Evolutionary conservation across 23 tunicate genomes (phyloP).

Genomic region (Aplidium turbinatum): DNA sequence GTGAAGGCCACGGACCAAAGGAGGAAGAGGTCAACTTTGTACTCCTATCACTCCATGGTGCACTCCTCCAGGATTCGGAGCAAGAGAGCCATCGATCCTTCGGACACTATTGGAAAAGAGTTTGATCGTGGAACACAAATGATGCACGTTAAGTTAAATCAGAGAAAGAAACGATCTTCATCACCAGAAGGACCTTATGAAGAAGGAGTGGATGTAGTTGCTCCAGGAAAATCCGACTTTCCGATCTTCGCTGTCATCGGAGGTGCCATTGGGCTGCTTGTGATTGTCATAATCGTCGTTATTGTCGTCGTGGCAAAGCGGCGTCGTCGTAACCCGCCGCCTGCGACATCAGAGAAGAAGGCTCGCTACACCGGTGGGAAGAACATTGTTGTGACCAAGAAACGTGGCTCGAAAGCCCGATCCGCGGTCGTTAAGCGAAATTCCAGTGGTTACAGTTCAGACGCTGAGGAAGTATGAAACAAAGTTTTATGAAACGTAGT

Average conservation of each 20-base stretch:
- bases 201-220: background rate
- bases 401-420: conserved; percentile 34
- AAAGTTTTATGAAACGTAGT: too few species aligned
- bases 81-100: conserved; percentile 15
- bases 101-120: conserved; percentile 68
- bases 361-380: conserved; percentile 71
- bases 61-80: conserved; percentile 6
- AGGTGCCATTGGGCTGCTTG: conserved; percentile 23
- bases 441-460: conserved; percentile 87
- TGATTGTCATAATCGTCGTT: conserved; percentile 36
- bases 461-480: conserved; percentile 75
- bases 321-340: conserved; percentile 22
- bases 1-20: conserved; percentile 60
- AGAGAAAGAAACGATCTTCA: conserved; percentile 1
- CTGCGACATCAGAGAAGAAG: conserved; percentile 26
- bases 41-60: conserved; percentile 49
- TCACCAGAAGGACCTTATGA: background rate
- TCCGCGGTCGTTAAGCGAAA: conserved; percentile 14
- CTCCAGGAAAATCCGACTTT: conserved; percentile 15
- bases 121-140: conserved; percentile 81
- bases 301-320: conserved; percentile 43
- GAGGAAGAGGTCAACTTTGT: conserved; percentile 37
- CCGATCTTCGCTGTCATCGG: conserved; percentile 42
- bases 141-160: conserved; percentile 41
- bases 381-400: conserved; percentile 35